phyloP scores from a whole-genome alignment of 2,888 invertebrate species.

The Ramazzottius varieornatus region DNA sequence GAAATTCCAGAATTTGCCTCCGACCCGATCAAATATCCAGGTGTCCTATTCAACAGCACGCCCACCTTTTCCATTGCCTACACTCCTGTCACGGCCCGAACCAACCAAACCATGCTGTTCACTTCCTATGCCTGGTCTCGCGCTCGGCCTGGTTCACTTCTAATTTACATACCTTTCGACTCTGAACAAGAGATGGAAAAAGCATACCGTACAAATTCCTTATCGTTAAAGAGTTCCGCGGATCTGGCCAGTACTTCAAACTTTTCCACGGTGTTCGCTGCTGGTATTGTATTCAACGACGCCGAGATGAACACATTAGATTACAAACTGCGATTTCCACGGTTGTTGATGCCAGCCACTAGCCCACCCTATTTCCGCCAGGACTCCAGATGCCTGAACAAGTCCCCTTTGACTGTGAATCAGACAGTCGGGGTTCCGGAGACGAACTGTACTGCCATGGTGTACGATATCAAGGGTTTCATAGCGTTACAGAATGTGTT shows the following conservation, averaged over 20 bases:
- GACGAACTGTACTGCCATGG: neutral
- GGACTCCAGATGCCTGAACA: neutral
- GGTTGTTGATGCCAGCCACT: neutral
- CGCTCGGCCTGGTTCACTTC: conserved; percentile 17
- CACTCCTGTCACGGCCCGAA: neutral
- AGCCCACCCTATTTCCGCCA: neutral
- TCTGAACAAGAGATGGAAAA: conserved; percentile 38
- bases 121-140: neutral
- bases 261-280: conserved; percentile 30
- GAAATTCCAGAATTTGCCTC: neutral
- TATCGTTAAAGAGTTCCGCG: too few relatives aligned
- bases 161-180: conserved; percentile 38
- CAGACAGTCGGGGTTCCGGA: neutral
- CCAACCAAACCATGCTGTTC: neutral
- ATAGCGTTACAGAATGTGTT: neutral
- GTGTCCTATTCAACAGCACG: neutral
- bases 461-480: neutral
- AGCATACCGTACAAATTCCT: conserved; percentile 43
- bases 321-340: neutral
- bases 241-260: too few relatives aligned
- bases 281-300: conserved; percentile 30
- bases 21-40: neutral
- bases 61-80: neutral
- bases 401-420: neutral
- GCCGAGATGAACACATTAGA: neutral